Base-by-base conservation (phyloP, 1,140 invertebrate genomes). In the Varroa destructor region DNA sequence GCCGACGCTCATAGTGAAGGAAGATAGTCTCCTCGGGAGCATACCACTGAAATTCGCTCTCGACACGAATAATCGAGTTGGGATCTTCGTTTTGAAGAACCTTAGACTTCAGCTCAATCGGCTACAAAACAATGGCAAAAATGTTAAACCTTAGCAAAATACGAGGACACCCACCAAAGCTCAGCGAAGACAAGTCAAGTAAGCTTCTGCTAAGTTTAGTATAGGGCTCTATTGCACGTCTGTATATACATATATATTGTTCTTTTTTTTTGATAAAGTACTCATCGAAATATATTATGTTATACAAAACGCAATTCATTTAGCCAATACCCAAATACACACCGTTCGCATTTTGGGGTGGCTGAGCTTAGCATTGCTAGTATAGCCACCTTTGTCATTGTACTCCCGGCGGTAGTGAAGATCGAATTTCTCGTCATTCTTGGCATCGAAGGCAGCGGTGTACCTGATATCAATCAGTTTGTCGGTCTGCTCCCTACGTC, bases 341-440 rank as follows among this genome's bases (percentile, higher is more conserved):
- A 67, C 61, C 61, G 61, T 67, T 40, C 61, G 61, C 61, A 67
- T 67, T 37, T 67, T 67, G 12, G 61, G 61, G 61, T 67, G 61
- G 61, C 61, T 67, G 12, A 67, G 61, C 36, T 67, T 67, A 37
- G 37, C 3, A 3, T 43, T 46, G 40, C 61, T 67, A 37, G 40
- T 67, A 37, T 36, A 67, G 37, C 61, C 61, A 5, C 46, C 46
- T 37, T 67, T 67, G 61, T 67, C 61, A 37, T 67, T 67, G 61
- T 67, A 67, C 40, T 67, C 61, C 1, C 61, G 61, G 3, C 61
- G 10, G 61, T 67, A 67, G 14, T 40, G 46, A 46, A 40, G 10
- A 43, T 67, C 61, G 61, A 67, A 46, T 40, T 67, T 67, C 61
- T 67, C 61, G 2, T 67, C 61, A 8, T 37, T 67, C 61, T 67